Evolutionary conservation across 2,888 invertebrate genomes (phyloP).

Genomic region (Petrolisthes manimaculis): DNA sequence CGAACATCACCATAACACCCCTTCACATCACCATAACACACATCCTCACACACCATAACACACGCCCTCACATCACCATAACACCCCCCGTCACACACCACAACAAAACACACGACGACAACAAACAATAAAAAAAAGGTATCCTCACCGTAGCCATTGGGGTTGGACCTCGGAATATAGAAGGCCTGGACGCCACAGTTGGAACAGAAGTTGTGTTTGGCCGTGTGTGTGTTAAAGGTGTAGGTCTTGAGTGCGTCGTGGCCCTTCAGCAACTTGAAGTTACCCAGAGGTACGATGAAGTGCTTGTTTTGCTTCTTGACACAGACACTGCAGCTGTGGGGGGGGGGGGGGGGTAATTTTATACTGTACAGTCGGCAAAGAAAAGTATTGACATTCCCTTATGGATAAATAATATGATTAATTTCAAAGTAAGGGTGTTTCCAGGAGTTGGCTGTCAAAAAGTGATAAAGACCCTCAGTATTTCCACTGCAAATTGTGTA

Average conservation of each 20-base stretch:
- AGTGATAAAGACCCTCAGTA: too few species aligned
- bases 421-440: too few species aligned
- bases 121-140: background rate
- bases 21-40: background rate
- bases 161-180: conserved; percentile 73
- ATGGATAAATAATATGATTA: background rate
- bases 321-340: conserved; percentile 72
- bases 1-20: background rate
- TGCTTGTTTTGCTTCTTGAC: conserved; percentile 72
- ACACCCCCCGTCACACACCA: background rate
- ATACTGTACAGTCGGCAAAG: background rate
- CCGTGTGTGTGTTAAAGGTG: conserved; percentile 71
- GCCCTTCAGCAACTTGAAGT: conserved; percentile 71
- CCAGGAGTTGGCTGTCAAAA: too few species aligned
- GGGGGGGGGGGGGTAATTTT: background rate
- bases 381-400: background rate
- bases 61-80: background rate
- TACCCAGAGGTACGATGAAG: conserved; percentile 71
- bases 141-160: conserved; percentile 71
- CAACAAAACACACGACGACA: background rate
- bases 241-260: conserved; percentile 71
- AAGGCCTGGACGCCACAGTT: conserved; percentile 74
- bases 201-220: conserved; percentile 72
- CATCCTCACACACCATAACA: too few species aligned
- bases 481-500: too few species aligned